A percentile compares a stretch with the other conserved stretches of the same genome.
These are phyloP conservation scores for Holcopasites calliopsidis DNA, from an alignment of 1,140 invertebrate genomes.

Conservation along the genomic window DNA sequence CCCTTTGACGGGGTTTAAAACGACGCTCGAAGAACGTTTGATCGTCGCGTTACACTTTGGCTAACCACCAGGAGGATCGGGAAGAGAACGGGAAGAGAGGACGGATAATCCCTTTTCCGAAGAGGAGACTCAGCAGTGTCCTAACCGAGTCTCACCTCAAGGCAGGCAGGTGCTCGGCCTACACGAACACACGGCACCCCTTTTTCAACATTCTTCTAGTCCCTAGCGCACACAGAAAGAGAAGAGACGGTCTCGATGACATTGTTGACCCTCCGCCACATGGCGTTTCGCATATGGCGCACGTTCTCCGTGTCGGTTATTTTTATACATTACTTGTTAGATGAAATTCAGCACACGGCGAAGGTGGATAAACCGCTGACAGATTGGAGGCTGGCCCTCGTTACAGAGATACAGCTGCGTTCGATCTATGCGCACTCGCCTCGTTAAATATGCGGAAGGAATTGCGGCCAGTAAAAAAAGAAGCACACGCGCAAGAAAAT, in stretches of 20 bases:
- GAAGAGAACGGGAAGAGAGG: constrained; percentile 18
- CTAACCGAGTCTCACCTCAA: constrained; percentile 49
- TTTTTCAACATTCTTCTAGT: constrained; percentile 16
- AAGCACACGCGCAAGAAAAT: not conserved
- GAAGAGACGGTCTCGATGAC: constrained; percentile 43
- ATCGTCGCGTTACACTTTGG: constrained; percentile 50
- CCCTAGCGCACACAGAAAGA: not conserved
- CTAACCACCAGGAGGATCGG: constrained; percentile 39
- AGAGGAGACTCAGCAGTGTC: not conserved
- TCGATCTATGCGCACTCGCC: constrained; percentile 10
- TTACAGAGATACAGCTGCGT: constrained; percentile 45
- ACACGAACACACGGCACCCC: not conserved
- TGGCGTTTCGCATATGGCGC: constrained; percentile 63
- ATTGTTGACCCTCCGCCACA: constrained; percentile 62
- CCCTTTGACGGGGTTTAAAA: constrained; percentile 23
- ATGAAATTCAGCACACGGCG: constrained; percentile 52
- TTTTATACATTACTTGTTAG: constrained; percentile 42
- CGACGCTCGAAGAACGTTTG: constrained; percentile 3
- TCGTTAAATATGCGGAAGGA: not conserved
- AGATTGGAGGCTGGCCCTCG: constrained; percentile 54
- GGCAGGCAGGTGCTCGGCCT: constrained; percentile 58
- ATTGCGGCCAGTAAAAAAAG: not conserved
- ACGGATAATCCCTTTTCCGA: constrained; percentile 51
- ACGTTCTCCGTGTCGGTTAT: constrained; percentile 31
- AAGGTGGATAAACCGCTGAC: constrained; percentile 39